Evolutionary conservation across 2,888 invertebrate species (phyloP), one percentile per base, ranked within the genome.

Genomic region (Zelleria hepariella): DNA sequence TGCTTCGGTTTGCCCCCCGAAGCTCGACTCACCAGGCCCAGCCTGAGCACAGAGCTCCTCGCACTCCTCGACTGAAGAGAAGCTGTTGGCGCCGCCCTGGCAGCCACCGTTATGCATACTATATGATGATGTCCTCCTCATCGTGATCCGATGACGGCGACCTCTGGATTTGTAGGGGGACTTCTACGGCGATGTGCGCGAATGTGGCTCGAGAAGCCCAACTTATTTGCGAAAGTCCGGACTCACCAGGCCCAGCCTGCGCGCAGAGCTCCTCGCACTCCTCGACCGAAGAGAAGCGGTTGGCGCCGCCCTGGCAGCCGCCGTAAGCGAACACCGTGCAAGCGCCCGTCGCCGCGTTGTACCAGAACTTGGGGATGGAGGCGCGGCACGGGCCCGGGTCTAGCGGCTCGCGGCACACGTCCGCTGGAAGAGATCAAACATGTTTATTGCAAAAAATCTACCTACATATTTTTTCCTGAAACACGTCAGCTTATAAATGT

Each of bases 101-200:
- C 97, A 97, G 61, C 97, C 97, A 47, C 96, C 93, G 73, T 94
- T n/a, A n/a, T n/a, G n/a, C n/a, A n/a, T n/a, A n/a, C n/a, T n/a
- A n/a, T n/a, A n/a, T n/a, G n/a, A n/a, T n/a, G n/a, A n/a, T n/a
- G n/a, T n/a, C n/a, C n/a, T n/a, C n/a, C n/a, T n/a, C n/a, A n/a
- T n/a, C n/a, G n/a, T n/a, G n/a, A n/a, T n/a, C n/a, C n/a, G n/a
- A n/a, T n/a, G n/a, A n/a, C n/a, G n/a, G n/a, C n/a, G n/a, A n/a
- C n/a, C n/a, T n/a, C n/a, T n/a, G n/a, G n/a, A n/a, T n/a, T n/a
- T n/a, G n/a, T n/a, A n/a, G n/a, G n/a, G n/a, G n/a, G n/a, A n/a
- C n/a, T n/a, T n/a, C n/a, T n/a, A n/a, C n/a, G n/a, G n/a, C n/a
- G n/a, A n/a, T n/a, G n/a, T n/a, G n/a, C n/a, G n/a, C n/a, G n/a